Conservation (phyloP, 2,888 invertebrate species). For the Sabellastarte sp. region DNA sequence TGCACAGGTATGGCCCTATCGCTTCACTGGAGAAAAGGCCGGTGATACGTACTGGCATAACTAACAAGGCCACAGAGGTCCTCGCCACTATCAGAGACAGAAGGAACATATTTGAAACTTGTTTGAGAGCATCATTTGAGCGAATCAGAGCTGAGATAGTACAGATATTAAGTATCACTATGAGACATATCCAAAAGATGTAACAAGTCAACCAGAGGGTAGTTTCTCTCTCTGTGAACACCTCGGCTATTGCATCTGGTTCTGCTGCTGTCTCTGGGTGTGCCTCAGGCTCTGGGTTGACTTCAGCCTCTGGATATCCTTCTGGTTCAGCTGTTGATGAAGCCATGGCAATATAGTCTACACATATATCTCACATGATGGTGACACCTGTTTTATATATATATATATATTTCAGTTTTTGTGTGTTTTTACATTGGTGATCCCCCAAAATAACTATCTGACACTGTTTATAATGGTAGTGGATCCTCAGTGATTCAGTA, state of each 20-base stretch:
- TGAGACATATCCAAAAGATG: background rate
- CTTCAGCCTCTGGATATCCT: background rate
- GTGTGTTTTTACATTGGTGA: too few species aligned
- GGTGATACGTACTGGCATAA: background rate
- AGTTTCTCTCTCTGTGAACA: background rate
- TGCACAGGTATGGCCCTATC: background rate
- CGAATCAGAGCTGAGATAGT: background rate
- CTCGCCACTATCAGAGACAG: background rate
- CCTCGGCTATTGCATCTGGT: background rate
- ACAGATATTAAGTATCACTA: background rate
- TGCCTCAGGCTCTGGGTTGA: background rate
- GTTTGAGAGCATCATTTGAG: background rate
- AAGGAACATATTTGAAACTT: background rate
- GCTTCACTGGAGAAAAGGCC: background rate
- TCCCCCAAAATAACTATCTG: too few species aligned
- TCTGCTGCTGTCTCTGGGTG: background rate
- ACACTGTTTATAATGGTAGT: too few species aligned
- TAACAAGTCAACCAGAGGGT: background rate
- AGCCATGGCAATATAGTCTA: too few species aligned
- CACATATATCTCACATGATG: too few species aligned
- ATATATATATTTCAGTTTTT: too few species aligned
- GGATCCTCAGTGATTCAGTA: too few species aligned
- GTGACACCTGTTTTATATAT: too few species aligned
- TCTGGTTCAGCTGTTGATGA: background rate
- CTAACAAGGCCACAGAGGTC: background rate